Evolutionary conservation across 2,888 invertebrate genomes (phyloP).

Genomic region (Parochlus steinenii): DNA sequence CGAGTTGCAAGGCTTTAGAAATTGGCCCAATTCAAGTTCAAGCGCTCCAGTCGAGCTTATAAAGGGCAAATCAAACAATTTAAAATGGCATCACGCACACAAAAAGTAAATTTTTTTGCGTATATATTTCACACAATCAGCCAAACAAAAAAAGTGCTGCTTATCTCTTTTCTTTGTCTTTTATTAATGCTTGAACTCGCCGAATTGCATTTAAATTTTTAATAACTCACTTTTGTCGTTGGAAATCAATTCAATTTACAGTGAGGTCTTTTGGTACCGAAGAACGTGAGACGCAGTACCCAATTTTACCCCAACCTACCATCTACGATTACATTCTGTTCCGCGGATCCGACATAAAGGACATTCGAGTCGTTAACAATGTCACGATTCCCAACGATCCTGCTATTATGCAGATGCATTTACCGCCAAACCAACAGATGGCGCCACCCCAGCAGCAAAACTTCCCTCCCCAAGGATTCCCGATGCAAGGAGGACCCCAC

Average conservation of each 20-base stretch:
- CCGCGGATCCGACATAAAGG: slow-evolving; percentile 96
- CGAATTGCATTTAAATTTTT: slow-evolving; percentile 8
- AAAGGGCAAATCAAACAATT: too few relatives aligned
- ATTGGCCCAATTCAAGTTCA: too few relatives aligned
- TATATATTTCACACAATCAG: not conserved
- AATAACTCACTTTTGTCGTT: not conserved
- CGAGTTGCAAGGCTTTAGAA: too few relatives aligned
- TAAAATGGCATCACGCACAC: too few relatives aligned
- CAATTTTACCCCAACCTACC: slow-evolving; percentile 92
- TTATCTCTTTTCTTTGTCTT: slow-evolving; percentile 3
- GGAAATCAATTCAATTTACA: slow-evolving; percentile 30
- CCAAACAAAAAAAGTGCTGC: not conserved
- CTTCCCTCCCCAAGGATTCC: slow-evolving; percentile 47
- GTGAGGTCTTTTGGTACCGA: slow-evolving; percentile 99
- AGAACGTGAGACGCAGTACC: slow-evolving; percentile 87
- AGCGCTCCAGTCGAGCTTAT: too few relatives aligned
- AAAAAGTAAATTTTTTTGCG: too few relatives aligned
- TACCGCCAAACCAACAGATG: slow-evolving; percentile 49
- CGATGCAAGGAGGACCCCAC: slow-evolving; percentile 40
- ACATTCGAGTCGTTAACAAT: slow-evolving; percentile 88
- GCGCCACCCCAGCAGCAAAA: slow-evolving; percentile 36
- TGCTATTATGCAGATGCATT: slow-evolving; percentile 86
- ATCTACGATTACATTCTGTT: slow-evolving; percentile 98
- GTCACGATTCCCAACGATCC: slow-evolving; percentile 88
- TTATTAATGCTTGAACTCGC: too few relatives aligned